These are phyloP conservation scores for Myathropa florea DNA, from an alignment of 2,888 invertebrate genomes.

Conservation along the genomic window DNA sequence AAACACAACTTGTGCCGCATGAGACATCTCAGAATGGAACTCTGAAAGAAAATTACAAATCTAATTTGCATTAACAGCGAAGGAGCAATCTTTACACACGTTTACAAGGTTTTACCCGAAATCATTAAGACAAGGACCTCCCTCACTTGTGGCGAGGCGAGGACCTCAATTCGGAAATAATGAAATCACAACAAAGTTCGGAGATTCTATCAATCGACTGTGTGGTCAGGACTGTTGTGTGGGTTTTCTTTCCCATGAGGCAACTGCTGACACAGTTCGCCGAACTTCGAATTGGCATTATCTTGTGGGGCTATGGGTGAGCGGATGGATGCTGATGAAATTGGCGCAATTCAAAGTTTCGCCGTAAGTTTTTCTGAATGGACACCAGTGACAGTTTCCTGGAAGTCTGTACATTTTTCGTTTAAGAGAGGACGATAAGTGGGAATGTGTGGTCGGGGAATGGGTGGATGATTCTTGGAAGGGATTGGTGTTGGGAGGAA, in stretches of 20 bases:
- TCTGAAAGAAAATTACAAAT: slow-evolving; percentile 17
- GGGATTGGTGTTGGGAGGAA: not conserved
- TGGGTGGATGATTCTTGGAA: not conserved
- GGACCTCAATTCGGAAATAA: not conserved
- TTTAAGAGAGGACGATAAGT: not conserved
- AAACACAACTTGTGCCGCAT: not conserved
- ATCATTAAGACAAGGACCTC: not conserved
- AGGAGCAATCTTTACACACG: not conserved
- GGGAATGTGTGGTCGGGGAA: no score
- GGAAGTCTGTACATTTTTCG: not conserved
- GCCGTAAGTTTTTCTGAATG: not conserved
- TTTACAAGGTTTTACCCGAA: not conserved
- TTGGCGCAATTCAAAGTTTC: slow-evolving; percentile 21
- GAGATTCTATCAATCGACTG: not conserved
- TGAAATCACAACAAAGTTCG: not conserved
- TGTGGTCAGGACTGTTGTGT: not conserved
- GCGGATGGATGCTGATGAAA: not conserved
- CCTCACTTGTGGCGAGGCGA: not conserved
- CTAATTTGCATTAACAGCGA: slow-evolving; percentile 15
- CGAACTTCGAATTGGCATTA: not conserved
- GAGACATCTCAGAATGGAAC: not conserved
- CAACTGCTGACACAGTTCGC: not conserved
- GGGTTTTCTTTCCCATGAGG: not conserved
- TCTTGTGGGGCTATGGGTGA: not conserved
- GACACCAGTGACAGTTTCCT: not conserved